Conservation (phyloP, 2,888 invertebrate species). For the Zele albiditarsus region DNA sequence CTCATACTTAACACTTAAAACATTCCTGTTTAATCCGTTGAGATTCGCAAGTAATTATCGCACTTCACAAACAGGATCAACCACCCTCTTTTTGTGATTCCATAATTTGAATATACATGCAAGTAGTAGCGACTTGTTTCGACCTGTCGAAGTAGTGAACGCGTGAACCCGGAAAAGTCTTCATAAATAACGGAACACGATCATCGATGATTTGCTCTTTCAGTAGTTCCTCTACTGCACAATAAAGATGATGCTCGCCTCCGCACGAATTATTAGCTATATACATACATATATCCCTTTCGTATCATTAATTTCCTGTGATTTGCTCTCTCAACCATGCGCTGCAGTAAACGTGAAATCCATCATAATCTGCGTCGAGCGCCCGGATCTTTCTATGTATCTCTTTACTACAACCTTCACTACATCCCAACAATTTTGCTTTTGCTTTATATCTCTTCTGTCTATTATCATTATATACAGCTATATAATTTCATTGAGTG, state of each 20-base stretch:
- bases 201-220: conserved; percentile 51
- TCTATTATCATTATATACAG: not conserved
- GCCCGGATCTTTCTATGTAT: conserved; percentile 42
- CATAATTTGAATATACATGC: not conserved
- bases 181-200: conserved; percentile 59
- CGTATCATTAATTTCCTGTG: conserved; percentile 39
- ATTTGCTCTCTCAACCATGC: conserved; percentile 16
- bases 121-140: conserved; percentile 47
- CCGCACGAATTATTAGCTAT: not conserved
- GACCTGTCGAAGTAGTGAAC: conserved; percentile 55
- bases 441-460: not conserved
- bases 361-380: conserved; percentile 30
- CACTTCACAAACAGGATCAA: no score
- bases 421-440: not conserved
- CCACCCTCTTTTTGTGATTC: no score
- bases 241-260: conserved; percentile 11
- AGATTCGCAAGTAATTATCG: no score
- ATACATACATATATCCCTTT: conserved; percentile 10
- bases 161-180: conserved; percentile 62
- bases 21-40: no score
- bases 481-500: not conserved
- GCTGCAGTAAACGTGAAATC: conserved; percentile 26
- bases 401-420: not conserved
- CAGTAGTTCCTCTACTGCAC: conserved; percentile 13
- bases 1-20: no score